Base-by-base conservation (phyloP, 2,888 invertebrate genomes). In the Dyspetes luteomarginatus region DNA sequence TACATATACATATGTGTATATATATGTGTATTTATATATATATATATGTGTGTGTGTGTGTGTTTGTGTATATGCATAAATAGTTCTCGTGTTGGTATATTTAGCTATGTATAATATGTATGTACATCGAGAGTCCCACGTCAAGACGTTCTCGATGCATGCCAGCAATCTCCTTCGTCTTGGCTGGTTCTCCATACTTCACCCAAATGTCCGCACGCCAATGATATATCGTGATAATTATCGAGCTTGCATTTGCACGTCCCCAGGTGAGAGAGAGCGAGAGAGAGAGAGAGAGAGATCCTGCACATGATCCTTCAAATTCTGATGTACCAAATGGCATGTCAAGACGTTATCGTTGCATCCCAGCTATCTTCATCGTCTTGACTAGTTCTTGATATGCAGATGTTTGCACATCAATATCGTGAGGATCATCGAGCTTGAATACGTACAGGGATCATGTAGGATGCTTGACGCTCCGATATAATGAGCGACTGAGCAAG, bases 161-260 rank as follows among this genome's bases (percentile, higher is more conserved):
- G 19, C 30, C n/a, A 28, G 17, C 56, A 30, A 58, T 48, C 64
- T 65, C 73, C 69, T 64, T 69, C 64, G 26, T 52, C 77, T 74
- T 69, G 58, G 62, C 65, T 50, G 50, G 15, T 19, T 58, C 62
- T 69, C 19, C 60, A 26, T 36, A 24, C 67, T 56, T 45, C 41
- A 48, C 43, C 4, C 4, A 15, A 3, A 45, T 43, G 76, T 77
- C 64, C 62, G 56, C 56, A 64, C 28, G 36, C 41, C 74, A 65
- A 78, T 81, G 77, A 81, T 81, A 64, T 71, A 81, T 81, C 74
- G 81, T n/a, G 48, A 56, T 67, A 24, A 74, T 22, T 17, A 30
- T 58, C 50, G 26, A 52, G 15, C 22, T 3, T 56, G 22, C 56
- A 43, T 48, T 15, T 48, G 48, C 17, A 48, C 48, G n/a, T n/a